Conservation (phyloP, 2,113 vertebrate species). For the Corythoichthys haematopterus region DNA sequence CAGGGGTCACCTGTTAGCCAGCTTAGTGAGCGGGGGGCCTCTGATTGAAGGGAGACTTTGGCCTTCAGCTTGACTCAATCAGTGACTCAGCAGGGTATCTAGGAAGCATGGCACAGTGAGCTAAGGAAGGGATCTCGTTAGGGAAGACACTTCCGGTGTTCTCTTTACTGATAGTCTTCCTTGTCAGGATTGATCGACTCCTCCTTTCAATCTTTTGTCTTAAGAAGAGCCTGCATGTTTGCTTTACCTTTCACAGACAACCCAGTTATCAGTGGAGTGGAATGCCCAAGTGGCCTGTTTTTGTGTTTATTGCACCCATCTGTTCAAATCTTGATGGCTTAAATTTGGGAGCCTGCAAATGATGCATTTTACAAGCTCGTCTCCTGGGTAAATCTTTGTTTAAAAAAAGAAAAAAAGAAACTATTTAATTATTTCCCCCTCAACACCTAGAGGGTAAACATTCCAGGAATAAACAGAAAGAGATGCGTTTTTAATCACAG, state of each 20-base stretch:
- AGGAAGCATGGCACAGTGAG: conserved; percentile 50
- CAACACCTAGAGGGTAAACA: conserved; percentile 38
- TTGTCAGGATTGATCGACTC: conserved; percentile 43
- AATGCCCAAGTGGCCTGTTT: conserved; percentile 33
- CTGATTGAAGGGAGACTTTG: conserved; percentile 42
- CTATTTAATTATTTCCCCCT: conserved; percentile 35
- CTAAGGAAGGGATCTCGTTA: conserved; percentile 39
- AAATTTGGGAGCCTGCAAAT: conserved; percentile 53
- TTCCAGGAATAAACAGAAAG: conserved; percentile 39
- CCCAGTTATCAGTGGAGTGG: conserved; percentile 6
- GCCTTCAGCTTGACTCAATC: conserved; percentile 70
- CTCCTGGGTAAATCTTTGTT: conserved; percentile 45
- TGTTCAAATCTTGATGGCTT: conserved; percentile 47
- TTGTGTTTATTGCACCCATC: conserved; percentile 42
- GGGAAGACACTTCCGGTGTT: conserved; percentile 44
- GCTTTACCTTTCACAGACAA: conserved; percentile 13
- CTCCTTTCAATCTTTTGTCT: not conserved
- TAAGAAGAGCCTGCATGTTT: conserved; percentile 1
- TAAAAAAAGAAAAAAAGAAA: conserved; percentile 16
- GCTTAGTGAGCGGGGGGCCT: conserved; percentile 52
- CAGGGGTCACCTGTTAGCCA: conserved; percentile 57
- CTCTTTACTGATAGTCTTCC: conserved; percentile 34
- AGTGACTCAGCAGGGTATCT: conserved; percentile 57
- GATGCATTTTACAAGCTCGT: conserved; percentile 52
- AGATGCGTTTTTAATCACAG: conserved; percentile 51